These are phyloP conservation scores for Tipula lateralis DNA, from an alignment of 2,888 invertebrate species.

Conservation along the genomic window DNA sequence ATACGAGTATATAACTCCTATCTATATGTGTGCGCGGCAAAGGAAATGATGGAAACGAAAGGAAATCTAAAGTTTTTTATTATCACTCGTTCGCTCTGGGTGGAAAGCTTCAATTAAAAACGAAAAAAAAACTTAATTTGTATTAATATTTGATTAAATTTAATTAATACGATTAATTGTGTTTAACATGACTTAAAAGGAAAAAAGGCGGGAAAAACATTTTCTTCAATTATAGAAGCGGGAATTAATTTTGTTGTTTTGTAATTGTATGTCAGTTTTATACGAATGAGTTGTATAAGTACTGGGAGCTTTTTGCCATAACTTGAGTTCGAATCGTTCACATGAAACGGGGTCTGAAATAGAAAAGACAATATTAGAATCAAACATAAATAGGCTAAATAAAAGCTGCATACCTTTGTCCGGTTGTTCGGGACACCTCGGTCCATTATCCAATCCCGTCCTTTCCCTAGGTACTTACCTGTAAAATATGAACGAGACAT, in stretches of 20 bases:
- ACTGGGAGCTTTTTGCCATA: too few species aligned
- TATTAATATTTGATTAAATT: background rate
- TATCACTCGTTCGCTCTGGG: background rate
- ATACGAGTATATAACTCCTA: background rate
- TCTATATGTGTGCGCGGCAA: background rate
- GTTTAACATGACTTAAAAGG: background rate
- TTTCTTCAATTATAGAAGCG: background rate
- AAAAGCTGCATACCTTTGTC: too few species aligned
- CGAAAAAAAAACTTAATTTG: background rate
- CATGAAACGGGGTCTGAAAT: too few species aligned
- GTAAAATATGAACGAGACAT: too few species aligned
- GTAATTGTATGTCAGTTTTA: background rate
- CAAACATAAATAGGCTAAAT: too few species aligned
- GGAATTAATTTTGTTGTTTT: background rate
- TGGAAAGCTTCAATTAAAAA: background rate
- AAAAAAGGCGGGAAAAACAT: background rate
- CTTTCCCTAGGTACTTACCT: too few species aligned
- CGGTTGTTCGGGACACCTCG: too few species aligned
- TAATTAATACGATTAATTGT: background rate
- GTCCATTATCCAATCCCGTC: too few species aligned
- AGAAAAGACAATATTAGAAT: too few species aligned
- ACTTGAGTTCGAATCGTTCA: too few species aligned
- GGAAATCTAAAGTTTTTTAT: background rate
- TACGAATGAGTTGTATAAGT: background rate
- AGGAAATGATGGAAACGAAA: background rate